Percentiles rank a stretch among this genome's conserved stretches.
Conservation (phyloP, 1,140 invertebrate genomes). For the Paracyclopina nana region DNA sequence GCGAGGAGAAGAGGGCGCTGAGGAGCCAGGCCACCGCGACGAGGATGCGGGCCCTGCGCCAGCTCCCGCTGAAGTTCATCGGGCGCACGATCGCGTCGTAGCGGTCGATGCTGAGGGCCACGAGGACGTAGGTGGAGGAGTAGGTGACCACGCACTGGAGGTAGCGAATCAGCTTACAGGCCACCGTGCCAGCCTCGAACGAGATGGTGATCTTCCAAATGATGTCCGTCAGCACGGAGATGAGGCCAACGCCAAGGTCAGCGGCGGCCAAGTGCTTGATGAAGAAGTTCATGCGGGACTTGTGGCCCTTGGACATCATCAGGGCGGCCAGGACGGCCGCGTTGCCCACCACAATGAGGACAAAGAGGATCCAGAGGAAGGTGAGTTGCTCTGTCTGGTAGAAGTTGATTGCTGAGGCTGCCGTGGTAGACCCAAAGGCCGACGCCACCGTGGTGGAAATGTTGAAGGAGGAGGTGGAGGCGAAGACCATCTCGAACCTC, state of each 20-base stretch:
- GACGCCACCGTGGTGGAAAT: no score
- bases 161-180: conserved; percentile 65
- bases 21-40: conserved; percentile 57
- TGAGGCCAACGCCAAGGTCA: conserved; percentile 64
- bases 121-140: conserved; percentile 80
- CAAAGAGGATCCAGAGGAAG: conserved; percentile 65
- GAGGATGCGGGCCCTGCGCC: conserved; percentile 55
- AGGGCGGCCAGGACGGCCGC: conserved; percentile 62
- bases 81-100: conserved; percentile 86
- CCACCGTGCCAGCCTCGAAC: conserved; percentile 66
- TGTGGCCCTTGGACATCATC: conserved; percentile 53
- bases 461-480: no score
- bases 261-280: conserved; percentile 82
- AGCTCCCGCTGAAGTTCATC: conserved; percentile 80
- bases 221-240: conserved; percentile 67
- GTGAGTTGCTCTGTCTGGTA: conserved; percentile 72
- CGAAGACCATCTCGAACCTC: no score
- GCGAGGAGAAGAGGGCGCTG: conserved; percentile 59
- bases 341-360: conserved; percentile 70
- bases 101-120: conserved; percentile 78
- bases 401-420: no score
- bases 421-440: no score
- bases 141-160: conserved; percentile 67
- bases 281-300: conserved; percentile 89
- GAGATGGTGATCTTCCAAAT: conserved; percentile 63